A percentile compares a stretch with the other conserved stretches of the same genome.
phyloP scores from a whole-genome alignment of 1,140 invertebrate genomes.

The Oscheius sp. region DNA sequence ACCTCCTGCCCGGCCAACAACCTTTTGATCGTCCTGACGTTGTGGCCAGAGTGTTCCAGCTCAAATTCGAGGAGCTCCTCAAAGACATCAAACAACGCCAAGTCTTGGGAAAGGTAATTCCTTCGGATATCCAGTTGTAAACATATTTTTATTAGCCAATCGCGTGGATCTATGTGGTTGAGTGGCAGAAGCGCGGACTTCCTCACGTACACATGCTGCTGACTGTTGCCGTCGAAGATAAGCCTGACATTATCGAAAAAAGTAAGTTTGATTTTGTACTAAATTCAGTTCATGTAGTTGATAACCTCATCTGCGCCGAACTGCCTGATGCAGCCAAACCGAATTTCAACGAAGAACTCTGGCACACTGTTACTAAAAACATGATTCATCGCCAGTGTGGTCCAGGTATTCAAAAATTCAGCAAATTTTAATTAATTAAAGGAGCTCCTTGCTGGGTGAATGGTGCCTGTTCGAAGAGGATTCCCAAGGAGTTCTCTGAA shows the following conservation, averaged over 20 bases:
- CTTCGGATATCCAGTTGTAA: slow-evolving; percentile 39
- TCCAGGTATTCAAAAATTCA: too few species aligned
- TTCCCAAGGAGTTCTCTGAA: slow-evolving; percentile 10
- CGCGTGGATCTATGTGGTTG: slow-evolving; percentile 48
- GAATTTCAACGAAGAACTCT: neutral
- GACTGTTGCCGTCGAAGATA: slow-evolving; percentile 46
- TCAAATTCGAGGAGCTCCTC: slow-evolving; percentile 37
- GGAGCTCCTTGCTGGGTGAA: neutral
- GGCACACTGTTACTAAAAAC: neutral
- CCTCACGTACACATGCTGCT: slow-evolving; percentile 60
- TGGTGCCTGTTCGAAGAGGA: slow-evolving; percentile 14
- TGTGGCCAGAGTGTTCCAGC: slow-evolving; percentile 49
- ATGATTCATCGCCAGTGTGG: slow-evolving; percentile 24
- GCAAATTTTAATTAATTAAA: too few species aligned
- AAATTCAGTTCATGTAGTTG: slow-evolving; percentile 1
- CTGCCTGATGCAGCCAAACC: neutral
- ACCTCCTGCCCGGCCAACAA: slow-evolving; percentile 44
- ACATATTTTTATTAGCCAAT: too few species aligned
- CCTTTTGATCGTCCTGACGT: slow-evolving; percentile 49
- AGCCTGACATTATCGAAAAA: too few species aligned
- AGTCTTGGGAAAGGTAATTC: slow-evolving; percentile 48
- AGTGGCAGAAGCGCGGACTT: slow-evolving; percentile 61
- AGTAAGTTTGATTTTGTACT: too few species aligned
- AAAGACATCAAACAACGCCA: slow-evolving; percentile 44
- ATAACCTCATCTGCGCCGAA: slow-evolving; percentile 11